A percentile compares a stretch with the other conserved stretches of the same genome.
phyloP scores from a whole-genome alignment of 1,140 invertebrate species.

The Proales similis region DNA sequence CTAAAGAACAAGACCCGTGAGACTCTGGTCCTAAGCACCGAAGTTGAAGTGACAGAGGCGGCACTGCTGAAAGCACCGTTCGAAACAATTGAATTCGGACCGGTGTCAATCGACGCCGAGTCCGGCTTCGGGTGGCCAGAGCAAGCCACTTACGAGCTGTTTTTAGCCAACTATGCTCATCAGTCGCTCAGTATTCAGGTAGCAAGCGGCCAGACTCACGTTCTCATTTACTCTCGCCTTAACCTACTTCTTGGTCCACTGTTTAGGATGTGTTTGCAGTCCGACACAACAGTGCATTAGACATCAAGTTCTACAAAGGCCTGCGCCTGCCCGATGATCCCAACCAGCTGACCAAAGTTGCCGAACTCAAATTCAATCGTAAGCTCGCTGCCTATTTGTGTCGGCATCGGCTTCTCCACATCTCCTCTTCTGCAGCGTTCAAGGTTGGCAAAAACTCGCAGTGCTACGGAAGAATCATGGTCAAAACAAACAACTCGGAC shows the following conservation, averaged over 20 bases:
- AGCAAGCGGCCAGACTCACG: too few species aligned
- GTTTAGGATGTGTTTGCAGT: background rate
- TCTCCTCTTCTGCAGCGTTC: background rate
- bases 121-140: too few species aligned
- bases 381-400: too few species aligned
- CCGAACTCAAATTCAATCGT: constrained; percentile 28
- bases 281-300: constrained; percentile 1
- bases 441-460: background rate
- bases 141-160: too few species aligned
- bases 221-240: too few species aligned
- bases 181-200: too few species aligned
- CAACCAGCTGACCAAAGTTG: constrained; percentile 27
- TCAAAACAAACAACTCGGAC: constrained; percentile 19
- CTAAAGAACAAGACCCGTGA: constrained; percentile 22
- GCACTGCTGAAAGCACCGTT: background rate
- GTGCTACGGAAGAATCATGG: constrained; percentile 13
- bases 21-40: constrained; percentile 4
- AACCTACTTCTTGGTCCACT: too few species aligned
- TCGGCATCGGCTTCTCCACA: background rate
- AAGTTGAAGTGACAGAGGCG: constrained; percentile 16
- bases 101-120: too few species aligned
- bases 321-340: background rate
- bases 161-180: too few species aligned
- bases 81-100: constrained; percentile 21
- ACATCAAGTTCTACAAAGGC: constrained; percentile 2